Evolutionary conservation across 2,113 vertebrate genomes (phyloP).

Genomic region (Rhinichthys klamathensis): DNA sequence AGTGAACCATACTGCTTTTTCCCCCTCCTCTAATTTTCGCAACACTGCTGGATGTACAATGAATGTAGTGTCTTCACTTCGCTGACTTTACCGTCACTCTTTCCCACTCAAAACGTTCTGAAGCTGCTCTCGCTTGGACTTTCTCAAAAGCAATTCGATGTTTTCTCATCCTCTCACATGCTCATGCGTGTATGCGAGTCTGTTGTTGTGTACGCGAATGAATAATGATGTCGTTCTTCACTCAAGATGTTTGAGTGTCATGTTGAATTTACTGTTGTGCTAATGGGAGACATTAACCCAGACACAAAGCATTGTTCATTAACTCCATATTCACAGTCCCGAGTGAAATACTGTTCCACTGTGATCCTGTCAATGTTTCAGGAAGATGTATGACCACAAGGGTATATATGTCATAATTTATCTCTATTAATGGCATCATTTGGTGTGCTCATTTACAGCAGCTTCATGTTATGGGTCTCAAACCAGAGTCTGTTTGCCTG

Average conservation of each 20-base stretch:
- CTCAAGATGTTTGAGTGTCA: constrained; percentile 6
- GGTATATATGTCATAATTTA: background rate
- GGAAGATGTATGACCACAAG: background rate
- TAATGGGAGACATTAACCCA: constrained; percentile 1
- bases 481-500: background rate
- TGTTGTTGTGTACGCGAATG: background rate
- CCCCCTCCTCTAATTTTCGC: constrained; percentile 11
- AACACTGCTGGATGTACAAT: constrained; percentile 24
- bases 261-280: background rate
- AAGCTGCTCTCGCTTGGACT: background rate
- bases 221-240: background rate
- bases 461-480: background rate
- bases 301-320: background rate
- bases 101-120: background rate
- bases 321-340: background rate
- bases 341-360: background rate
- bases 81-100: background rate
- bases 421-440: background rate
- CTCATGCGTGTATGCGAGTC: background rate
- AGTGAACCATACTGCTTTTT: constrained; percentile 9
- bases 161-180: constrained; percentile 9
- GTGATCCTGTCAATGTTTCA: background rate
- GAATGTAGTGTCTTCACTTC: constrained; percentile 31
- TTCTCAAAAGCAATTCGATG: background rate
- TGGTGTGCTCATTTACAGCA: background rate